Percentiles rank a stretch among this genome's conserved stretches.
Conservation (phyloP, 2,113 vertebrate species). For the Crotalus horridus region DNA sequence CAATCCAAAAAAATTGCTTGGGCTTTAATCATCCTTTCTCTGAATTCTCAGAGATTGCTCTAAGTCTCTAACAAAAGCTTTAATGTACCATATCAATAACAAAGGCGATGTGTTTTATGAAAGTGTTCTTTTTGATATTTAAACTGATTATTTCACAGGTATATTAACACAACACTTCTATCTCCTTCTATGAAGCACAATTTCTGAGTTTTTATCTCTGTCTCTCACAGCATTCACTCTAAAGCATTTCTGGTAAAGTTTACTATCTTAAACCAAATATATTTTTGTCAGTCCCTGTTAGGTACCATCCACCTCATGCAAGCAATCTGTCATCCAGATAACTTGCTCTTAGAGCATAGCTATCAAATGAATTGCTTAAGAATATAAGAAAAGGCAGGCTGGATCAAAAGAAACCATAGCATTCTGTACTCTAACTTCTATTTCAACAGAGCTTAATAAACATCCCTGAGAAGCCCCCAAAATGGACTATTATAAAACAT, state of each 20-base stretch:
- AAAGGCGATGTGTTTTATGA: background rate
- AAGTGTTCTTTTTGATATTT: background rate
- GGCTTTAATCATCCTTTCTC: background rate
- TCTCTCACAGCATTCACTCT: background rate
- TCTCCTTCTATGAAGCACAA: background rate
- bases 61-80: background rate
- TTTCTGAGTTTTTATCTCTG: background rate
- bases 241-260: background rate
- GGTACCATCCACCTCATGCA: background rate
- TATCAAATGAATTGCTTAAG: background rate
- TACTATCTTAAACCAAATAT: background rate
- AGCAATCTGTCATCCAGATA: background rate
- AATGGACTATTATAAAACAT: background rate
- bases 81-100: background rate
- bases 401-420: background rate
- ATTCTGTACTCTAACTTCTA: background rate
- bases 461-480: background rate
- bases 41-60: background rate
- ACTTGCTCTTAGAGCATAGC: background rate
- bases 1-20: background rate
- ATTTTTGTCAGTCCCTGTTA: background rate
- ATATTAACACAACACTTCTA: background rate
- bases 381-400: background rate
- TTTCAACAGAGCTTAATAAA: background rate
- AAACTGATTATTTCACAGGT: background rate